phyloP scores from a whole-genome alignment of 1,140 invertebrate genomes.

The Adelges cooleyi region DNA sequence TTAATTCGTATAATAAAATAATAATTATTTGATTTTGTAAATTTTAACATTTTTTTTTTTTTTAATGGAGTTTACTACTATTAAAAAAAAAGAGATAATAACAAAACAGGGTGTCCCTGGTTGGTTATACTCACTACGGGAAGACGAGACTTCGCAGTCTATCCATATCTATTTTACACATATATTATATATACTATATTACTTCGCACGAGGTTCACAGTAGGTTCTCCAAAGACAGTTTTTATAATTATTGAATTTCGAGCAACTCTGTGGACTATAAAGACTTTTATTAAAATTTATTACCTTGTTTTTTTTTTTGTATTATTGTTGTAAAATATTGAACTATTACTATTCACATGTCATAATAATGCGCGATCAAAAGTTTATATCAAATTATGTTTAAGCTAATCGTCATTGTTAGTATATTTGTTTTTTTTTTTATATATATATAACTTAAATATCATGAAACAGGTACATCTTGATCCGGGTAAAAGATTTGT shows the following conservation, averaged over 20 bases:
- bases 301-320: background rate
- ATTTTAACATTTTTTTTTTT: background rate
- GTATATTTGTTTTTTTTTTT: too few relatives aligned
- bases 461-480: too few relatives aligned
- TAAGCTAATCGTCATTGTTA: background rate
- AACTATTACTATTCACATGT: background rate
- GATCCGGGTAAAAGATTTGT: too few relatives aligned
- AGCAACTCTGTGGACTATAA: background rate
- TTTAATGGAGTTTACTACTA: background rate
- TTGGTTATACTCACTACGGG: too few relatives aligned
- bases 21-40: slow-evolving; percentile 7
- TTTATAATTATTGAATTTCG: background rate
- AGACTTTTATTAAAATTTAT: background rate
- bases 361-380: background rate
- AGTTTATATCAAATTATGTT: background rate
- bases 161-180: too few relatives aligned
- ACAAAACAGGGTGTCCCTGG: background rate
- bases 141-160: too few relatives aligned
- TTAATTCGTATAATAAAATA: background rate
- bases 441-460: too few relatives aligned
- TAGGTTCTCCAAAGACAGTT: background rate
- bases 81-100: background rate
- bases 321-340: background rate
- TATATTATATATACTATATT: too few relatives aligned
- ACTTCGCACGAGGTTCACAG: background rate